Conservation (phyloP, 2,113 vertebrate genomes). For the human (Homo sapiens) region DNA sequence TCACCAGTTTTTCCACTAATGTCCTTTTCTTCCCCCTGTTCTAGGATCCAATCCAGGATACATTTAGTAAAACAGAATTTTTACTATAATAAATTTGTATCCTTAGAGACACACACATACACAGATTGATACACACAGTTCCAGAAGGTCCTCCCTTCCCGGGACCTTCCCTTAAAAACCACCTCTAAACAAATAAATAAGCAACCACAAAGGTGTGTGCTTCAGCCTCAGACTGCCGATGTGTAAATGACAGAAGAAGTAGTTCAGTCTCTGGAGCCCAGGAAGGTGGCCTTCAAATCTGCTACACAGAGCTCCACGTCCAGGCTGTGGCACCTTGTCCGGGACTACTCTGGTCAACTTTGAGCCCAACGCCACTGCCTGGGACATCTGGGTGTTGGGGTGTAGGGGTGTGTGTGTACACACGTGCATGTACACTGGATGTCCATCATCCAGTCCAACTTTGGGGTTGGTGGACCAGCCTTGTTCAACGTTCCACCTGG, state of each 20-base stretch:
- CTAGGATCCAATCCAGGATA: background rate
- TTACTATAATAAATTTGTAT: background rate
- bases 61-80: background rate
- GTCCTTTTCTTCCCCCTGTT: background rate
- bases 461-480: background rate
- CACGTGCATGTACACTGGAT: accelerated
- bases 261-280: background rate
- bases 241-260: background rate
- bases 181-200: background rate
- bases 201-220: accelerated
- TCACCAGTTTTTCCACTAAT: background rate
- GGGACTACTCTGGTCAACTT: background rate
- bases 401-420: background rate
- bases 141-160: background rate
- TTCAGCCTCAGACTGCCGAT: background rate
- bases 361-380: background rate
- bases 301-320: background rate
- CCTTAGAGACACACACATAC: background rate
- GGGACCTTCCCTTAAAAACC: background rate
- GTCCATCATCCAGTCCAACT: too few relatives aligned
- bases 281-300: background rate
- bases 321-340: accelerated
- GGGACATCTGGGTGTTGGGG: background rate
- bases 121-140: background rate
- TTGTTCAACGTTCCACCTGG: accelerated